Evolutionary conservation across 1,140 invertebrate genomes (phyloP).

Genomic region (Laupala kohalensis): DNA sequence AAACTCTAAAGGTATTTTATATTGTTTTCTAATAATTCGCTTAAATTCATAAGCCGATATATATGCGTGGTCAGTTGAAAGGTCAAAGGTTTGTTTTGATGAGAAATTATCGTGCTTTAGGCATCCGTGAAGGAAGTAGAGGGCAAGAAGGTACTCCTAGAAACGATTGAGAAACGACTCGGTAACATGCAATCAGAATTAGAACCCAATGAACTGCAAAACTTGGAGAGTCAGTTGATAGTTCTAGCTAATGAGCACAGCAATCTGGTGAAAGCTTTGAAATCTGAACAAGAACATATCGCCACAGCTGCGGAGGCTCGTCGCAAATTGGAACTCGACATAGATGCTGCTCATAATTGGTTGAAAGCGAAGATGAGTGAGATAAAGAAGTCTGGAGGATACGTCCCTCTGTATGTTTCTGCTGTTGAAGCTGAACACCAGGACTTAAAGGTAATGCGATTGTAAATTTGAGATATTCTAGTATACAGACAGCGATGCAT

Average conservation of each 20-base stretch:
- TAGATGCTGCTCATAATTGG: slow-evolving; percentile 67
- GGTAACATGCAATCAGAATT: slow-evolving; percentile 71
- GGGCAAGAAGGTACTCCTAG: slow-evolving; percentile 65
- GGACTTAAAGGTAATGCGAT: slow-evolving; percentile 40
- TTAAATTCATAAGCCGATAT: background rate
- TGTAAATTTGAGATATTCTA: background rate
- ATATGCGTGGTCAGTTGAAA: background rate
- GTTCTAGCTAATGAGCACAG: slow-evolving; percentile 53
- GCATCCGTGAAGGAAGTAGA: slow-evolving; percentile 70
- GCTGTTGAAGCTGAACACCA: slow-evolving; percentile 60
- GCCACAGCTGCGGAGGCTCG: slow-evolving; percentile 50
- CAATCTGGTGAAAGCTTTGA: slow-evolving; percentile 52
- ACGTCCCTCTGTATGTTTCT: slow-evolving; percentile 49
- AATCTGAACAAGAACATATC: slow-evolving; percentile 56
- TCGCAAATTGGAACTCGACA: slow-evolving; percentile 58
- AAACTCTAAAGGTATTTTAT: slow-evolving; percentile 42
- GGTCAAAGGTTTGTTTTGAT: background rate
- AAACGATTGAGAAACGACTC: slow-evolving; percentile 68
- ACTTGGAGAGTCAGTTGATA: slow-evolving; percentile 50
- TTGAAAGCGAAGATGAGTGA: slow-evolving; percentile 60
- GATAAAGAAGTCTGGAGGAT: slow-evolving; percentile 57
- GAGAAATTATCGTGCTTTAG: slow-evolving; percentile 23
- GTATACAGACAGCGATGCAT: too few species aligned
- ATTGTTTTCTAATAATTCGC: background rate
- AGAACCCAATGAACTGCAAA: slow-evolving; percentile 60